A percentile compares a stretch with the other conserved stretches of the same genome.
Conservation (phyloP, 2,888 invertebrate species). For the Aradus depressus region DNA sequence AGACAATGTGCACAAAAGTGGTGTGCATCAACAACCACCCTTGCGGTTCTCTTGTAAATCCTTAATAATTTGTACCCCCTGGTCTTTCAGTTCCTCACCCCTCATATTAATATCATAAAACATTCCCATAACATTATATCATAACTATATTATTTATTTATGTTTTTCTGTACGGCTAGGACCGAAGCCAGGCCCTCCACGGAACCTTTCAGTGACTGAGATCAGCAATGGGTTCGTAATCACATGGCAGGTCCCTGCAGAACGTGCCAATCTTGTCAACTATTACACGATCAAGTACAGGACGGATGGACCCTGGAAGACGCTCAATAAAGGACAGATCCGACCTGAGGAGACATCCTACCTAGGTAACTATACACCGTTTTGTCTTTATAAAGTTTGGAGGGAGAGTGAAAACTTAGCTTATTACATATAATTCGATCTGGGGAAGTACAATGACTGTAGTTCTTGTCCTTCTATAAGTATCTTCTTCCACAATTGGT, state of each 20-base stretch:
- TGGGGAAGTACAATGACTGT: too few species aligned
- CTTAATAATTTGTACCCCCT: too few species aligned
- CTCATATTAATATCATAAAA: too few species aligned
- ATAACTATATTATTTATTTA: neutral
- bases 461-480: too few species aligned
- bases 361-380: conserved; percentile 66
- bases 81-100: too few species aligned
- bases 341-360: conserved; percentile 81
- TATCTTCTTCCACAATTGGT: too few species aligned
- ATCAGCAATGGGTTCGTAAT: conserved; percentile 82
- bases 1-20: too few species aligned
- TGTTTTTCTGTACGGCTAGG: conserved; percentile 44
- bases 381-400: too few species aligned
- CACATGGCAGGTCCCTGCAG: conserved; percentile 77
- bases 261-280: conserved; percentile 67
- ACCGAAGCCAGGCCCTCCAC: conserved; percentile 82
- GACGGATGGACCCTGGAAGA: conserved; percentile 81
- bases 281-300: conserved; percentile 87
- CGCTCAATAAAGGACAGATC: conserved; percentile 75
- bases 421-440: too few species aligned
- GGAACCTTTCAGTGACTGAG: conserved; percentile 81
- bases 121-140: too few species aligned
- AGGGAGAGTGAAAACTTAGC: too few species aligned
- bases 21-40: neutral
- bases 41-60: neutral